A percentile compares a stretch with the other conserved stretches of the same genome.
phyloP scores from a whole-genome alignment of 1,140 invertebrate genomes.

The Dryas iulia region DNA sequence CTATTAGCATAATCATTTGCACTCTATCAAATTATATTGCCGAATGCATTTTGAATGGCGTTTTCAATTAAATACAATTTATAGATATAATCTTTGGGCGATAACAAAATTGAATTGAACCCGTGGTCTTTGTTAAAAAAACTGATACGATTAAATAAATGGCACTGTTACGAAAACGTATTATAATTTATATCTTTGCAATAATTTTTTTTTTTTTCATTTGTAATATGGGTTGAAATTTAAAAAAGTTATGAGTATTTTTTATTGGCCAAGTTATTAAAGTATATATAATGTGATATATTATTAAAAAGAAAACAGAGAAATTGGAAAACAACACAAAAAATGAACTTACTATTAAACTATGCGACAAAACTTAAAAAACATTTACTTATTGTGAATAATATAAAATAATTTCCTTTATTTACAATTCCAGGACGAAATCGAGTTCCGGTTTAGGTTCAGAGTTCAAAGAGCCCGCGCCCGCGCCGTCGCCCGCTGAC shows the following conservation, averaged over 20 bases:
- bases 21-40: constrained; percentile 18
- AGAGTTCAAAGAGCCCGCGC: constrained; percentile 69
- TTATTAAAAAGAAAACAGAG: too few species aligned
- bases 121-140: constrained; percentile 23
- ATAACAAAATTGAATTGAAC: constrained; percentile 19
- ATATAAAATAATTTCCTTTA: not conserved
- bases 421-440: constrained; percentile 60
- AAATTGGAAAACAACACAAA: too few species aligned
- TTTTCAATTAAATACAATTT: constrained; percentile 22
- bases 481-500: constrained; percentile 90
- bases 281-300: too few species aligned
- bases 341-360: too few species aligned
- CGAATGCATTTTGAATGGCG: constrained; percentile 17
- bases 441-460: constrained; percentile 52
- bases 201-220: not conserved
- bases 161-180: constrained; percentile 6
- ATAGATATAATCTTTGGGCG: constrained; percentile 17
- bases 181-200: constrained; percentile 3
- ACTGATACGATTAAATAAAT: constrained; percentile 21
- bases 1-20: constrained; percentile 22
- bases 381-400: not conserved
- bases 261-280: too few species aligned
- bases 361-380: too few species aligned
- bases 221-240: too few species aligned
- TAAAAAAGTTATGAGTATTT: too few species aligned